Conservation (phyloP, 92 coral and sea anemone genomes). For the Blastomussa wellsi region DNA sequence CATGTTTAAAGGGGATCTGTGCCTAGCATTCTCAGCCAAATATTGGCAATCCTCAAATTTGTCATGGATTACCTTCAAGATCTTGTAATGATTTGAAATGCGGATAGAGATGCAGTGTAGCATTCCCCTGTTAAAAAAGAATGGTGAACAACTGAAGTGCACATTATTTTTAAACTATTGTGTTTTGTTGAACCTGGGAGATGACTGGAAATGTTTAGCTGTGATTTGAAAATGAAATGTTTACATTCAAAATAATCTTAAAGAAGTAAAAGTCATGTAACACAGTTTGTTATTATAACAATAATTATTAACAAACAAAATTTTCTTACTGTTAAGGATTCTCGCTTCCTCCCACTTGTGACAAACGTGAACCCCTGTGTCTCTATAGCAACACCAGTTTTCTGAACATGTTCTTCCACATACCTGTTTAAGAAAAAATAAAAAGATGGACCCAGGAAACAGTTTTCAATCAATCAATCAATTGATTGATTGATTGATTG, state of each 20-base stretch:
- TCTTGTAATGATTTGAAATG: conserved; percentile 88
- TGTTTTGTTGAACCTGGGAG: no score
- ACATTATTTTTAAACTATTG: background rate
- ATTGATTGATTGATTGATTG: background rate
- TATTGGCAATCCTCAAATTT: no score
- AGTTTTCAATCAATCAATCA: background rate
- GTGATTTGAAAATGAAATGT: background rate
- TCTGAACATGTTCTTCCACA: conserved; percentile 94
- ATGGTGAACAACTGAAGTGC: background rate
- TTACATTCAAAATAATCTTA: no score
- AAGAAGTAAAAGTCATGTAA: no score
- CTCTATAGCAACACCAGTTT: conserved; percentile 98
- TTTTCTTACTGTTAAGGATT: conserved; percentile 83
- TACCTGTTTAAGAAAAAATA: conserved; percentile 63
- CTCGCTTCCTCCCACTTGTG: conserved; percentile 96
- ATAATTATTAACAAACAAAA: background rate
- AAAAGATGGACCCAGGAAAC: background rate
- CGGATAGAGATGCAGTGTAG: conserved; percentile 96
- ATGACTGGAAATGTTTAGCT: background rate
- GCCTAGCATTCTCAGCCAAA: no score
- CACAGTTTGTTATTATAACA: background rate
- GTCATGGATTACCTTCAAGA: conserved; percentile 86
- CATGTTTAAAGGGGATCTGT: background rate
- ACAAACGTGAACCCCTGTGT: conserved; percentile 98
- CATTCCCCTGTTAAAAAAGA: conserved; percentile 83